phyloP scores from a whole-genome alignment of 1,140 invertebrate species.

The Macrosteles quadrilineatus region DNA sequence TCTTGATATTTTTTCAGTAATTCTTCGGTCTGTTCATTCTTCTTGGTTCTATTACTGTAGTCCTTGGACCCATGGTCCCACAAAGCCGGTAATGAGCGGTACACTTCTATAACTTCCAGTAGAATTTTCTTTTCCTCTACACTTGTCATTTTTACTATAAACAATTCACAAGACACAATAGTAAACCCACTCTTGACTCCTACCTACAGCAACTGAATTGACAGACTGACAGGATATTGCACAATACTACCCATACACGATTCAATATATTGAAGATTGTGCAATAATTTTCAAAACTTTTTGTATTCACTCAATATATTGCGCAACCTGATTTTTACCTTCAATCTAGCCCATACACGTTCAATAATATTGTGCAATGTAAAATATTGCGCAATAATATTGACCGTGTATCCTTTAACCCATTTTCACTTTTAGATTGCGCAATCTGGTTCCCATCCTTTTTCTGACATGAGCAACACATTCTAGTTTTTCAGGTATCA shows the following conservation, averaged over 20 bases:
- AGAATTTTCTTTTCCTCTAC: constrained; percentile 12
- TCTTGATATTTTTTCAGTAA: constrained; percentile 37
- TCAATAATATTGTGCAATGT: background rate
- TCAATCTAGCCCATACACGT: background rate
- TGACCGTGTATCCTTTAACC: constrained; percentile 4
- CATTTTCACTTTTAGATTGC: no score
- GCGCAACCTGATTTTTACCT: background rate
- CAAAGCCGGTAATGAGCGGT: constrained; percentile 28
- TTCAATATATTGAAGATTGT: background rate
- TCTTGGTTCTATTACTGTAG: constrained; percentile 29
- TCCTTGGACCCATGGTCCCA: constrained; percentile 31
- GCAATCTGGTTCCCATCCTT: no score
- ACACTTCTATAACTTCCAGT: constrained; percentile 31
- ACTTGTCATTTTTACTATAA: background rate
- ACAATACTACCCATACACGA: background rate
- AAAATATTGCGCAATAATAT: constrained; percentile 2
- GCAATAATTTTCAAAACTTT: background rate
- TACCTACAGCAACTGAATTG: background rate
- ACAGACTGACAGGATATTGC: background rate
- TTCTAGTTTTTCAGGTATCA: no score
- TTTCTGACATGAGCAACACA: no score
- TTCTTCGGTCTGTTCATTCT: constrained; percentile 33
- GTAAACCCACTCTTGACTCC: background rate
- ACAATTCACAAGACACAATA: no score
- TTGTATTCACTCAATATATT: background rate